Base-by-base conservation (phyloP, 2,797 vertebrate species). In the Megaceryle alcyon region DNA sequence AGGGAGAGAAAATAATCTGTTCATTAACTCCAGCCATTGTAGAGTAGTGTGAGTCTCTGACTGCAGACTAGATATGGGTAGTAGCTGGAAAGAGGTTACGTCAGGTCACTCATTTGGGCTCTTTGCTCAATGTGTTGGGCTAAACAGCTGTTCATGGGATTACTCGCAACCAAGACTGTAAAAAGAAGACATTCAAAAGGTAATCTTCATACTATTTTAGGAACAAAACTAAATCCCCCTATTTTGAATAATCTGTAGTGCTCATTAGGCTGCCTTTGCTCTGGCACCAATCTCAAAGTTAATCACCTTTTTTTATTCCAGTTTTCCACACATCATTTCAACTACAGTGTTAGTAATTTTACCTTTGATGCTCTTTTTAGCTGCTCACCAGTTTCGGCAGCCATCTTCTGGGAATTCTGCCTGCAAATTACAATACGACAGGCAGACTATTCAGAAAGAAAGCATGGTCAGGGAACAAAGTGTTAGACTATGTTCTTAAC, bases 241-340 rank as follows among this genome's bases (percentile, higher is more conserved):
- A 29, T 95, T 97, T 54, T 86, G 60, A 92, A 89, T 91, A 89
- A 92, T 93, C 76, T 73, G 46, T 64, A 39, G 46, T 39, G 60
- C 63, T 94, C 9, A 0, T 92, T 82, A 82, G 31, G 39, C 65
- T 79, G 51, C 39, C 35, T 95, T 93, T 92, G 63, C 92, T 93
- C 86, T 93, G 73, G 85, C 72, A 93, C 73, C 41, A 73, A 29
- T 86, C 77, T 94, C 43, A 48, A 88, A 92, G 66, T 94, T 93
- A 94, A 95, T 91, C 61, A 88, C 66, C 31, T 86, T 51, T 79
- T 88, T 92, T 91, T 63, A 57, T 86, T 85, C 51, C 77, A 63
- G 70, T 59, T 94, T 95, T 97, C 81, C 72, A 71, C 70, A 85
- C n/a, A 78, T 69, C 44, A 93, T 80, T 91, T 79, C 81, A 77